phyloP scores from a whole-genome alignment of 2,797 vertebrate species.

The Acanthis flammea region DNA sequence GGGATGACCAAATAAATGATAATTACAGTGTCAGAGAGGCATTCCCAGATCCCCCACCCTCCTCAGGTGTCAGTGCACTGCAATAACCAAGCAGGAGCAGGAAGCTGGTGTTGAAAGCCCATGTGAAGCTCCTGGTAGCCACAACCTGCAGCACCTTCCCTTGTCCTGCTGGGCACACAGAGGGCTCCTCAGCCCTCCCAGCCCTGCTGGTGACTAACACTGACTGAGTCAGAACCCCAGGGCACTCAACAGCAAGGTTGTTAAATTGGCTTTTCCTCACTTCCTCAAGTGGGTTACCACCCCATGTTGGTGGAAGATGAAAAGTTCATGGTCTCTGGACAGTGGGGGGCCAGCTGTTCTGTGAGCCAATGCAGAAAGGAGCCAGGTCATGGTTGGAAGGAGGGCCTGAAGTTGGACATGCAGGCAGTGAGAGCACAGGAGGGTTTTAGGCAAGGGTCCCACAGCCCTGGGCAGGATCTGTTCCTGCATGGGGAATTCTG shows the following conservation, averaged over 20 bases:
- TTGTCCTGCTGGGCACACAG: not conserved
- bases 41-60: not conserved
- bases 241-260: accelerated
- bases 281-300: not conserved
- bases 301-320: not conserved
- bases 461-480: not conserved
- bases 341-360: not conserved
- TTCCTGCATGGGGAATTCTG: not conserved
- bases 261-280: not conserved
- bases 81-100: not conserved
- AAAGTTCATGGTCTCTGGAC: not conserved
- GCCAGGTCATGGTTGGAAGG: accelerated
- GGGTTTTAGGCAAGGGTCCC: not conserved
- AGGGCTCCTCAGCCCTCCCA: not conserved
- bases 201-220: not conserved
- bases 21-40: slow-evolving; percentile 8
- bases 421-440: too few relatives aligned
- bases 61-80: not conserved
- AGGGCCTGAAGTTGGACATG: not conserved
- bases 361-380: not conserved
- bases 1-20: not conserved
- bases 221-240: not conserved
- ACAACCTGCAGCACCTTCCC: not conserved
- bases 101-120: not conserved
- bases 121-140: not conserved